Base-by-base conservation (phyloP, 2,888 invertebrate genomes). In the Venusia cambrica region DNA sequence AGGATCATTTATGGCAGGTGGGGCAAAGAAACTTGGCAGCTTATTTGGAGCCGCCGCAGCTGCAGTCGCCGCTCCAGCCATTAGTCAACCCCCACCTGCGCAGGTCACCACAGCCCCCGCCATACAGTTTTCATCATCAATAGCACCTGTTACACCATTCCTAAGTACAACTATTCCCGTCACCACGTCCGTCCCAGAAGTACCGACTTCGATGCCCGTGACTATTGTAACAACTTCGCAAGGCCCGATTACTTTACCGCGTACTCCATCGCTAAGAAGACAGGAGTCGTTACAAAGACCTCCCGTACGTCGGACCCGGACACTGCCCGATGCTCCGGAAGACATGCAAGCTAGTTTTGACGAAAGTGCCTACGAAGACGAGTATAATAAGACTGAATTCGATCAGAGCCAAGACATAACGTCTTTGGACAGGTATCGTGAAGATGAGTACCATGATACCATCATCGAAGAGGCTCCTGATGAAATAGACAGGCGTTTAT, bases 341-440 rank as follows among this genome's bases (percentile, higher is more conserved):
- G 85, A 85, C 44, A 68, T 77, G 62, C 69, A 73, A 62, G 70
- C 73, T 49, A 75, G 76, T 70, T 83, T 76, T 56, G 83, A 85
- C 60, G 85, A 85, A 83, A 84, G 85, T 85, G 85, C 85, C 85
- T 87, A 84, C 71, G 87, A 87, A 52, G 83, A 85, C 54, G 85
- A 87, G 73, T 84, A 83, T 64, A 56, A 84, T 75, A 84, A 85
- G 85, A 84, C 87, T 85, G 85, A 84, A 68, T 73, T 73, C 56
- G 83, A 85, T 73, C 78, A 78, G 79, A 54, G 62, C 54, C 67
- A 66, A 59, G 83, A 84, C 45, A 76, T 76, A 54, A 68, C 69
- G 34, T 83, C 85, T 56, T 65, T 84, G 50, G 83, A 85, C 43
- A 78, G 78, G 72, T 85, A 76, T 79, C 72, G 64, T 73, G 71